Base-by-base conservation (phyloP, 2,113 vertebrate species). In the Entelurus aequoreus region DNA sequence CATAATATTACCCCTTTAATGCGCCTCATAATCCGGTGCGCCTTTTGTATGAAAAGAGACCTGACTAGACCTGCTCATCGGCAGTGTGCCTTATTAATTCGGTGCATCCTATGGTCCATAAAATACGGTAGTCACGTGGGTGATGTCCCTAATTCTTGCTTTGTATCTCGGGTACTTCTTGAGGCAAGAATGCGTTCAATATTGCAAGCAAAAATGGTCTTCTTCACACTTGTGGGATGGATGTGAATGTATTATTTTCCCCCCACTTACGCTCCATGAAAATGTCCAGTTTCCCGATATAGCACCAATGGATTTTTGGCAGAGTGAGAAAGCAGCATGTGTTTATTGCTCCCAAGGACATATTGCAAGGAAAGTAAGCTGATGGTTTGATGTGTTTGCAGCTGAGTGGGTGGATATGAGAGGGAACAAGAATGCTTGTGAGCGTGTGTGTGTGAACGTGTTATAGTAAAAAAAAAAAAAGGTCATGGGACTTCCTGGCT, bases 401-500 rank as follows among this genome's bases (percentile, higher is more conserved):
- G 12, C 28, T 61, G 55, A 55, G 71, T 68, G 60, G 53, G 75
- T 60, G 71, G 61, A n/a, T 53, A 62, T 62, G 72, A 63, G 69
- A 68, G 64, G 19, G 51, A 54, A 6, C 54, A 52, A 55, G 65
- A 66, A 72, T 74, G 63, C 4, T 71, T 64, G 50, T 11, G 6
- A 28, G 36, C 3, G 8, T 54, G 40, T 42, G 40, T 12, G 42
- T 46, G 42, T 12, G 42, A 28, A 28, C 77, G 63, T 68, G 51
- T 65, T 78, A 52, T 71, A 54, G 64, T 74, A 72, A 51, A 51
- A 72, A 75, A 82, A 19, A 54, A 54, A 54, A 36, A 56, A 56
- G 84, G 84, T 87, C 84, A 82, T 85, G 84, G 60, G 80, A 88
- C 81, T 88, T 85, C 84, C 81, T 85, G 78, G 65, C 66, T 69